Evolutionary conservation across 2,888 invertebrate species (phyloP).

Genomic region (Augochlorella aurata): DNA sequence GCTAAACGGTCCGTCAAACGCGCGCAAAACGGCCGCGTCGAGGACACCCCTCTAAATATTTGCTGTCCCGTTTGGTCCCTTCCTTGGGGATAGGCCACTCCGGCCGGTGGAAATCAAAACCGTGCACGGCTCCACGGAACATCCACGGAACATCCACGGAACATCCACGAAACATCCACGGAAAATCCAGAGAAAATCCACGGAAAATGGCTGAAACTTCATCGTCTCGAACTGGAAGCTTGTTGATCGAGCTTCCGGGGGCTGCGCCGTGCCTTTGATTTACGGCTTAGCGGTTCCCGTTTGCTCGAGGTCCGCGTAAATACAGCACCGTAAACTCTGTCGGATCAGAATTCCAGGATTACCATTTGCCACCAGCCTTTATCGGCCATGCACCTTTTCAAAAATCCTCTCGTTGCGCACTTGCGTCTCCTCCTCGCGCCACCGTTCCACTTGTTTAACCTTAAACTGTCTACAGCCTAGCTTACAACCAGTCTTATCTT

Average conservation of each 20-base stretch:
- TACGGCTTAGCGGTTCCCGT: not conserved
- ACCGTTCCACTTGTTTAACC: no score
- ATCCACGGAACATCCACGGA: no score
- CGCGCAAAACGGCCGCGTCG: not conserved
- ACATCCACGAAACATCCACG: no score
- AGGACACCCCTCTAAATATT: constrained; percentile 25
- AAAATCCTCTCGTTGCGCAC: no score
- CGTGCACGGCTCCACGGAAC: not conserved
- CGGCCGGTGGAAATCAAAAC: not conserved
- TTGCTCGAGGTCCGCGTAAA: not conserved
- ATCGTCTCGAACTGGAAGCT: not conserved
- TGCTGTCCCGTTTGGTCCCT: not conserved
- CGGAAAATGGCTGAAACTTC: not conserved
- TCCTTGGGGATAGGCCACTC: not conserved
- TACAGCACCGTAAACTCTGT: not conserved
- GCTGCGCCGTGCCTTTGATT: not conserved
- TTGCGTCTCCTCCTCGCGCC: no score
- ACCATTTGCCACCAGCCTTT: not conserved
- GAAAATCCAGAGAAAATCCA: not conserved
- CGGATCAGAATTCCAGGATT: constrained; percentile 8
- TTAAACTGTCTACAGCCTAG: no score
- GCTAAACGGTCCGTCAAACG: constrained; percentile 14
- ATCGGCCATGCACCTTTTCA: no score
- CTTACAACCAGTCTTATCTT: no score
- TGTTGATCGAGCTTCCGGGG: not conserved